Evolutionary conservation across 2,888 invertebrate species (phyloP), one percentile per base, ranked within the genome.

Genomic region (Prionchulus punctatus): DNA sequence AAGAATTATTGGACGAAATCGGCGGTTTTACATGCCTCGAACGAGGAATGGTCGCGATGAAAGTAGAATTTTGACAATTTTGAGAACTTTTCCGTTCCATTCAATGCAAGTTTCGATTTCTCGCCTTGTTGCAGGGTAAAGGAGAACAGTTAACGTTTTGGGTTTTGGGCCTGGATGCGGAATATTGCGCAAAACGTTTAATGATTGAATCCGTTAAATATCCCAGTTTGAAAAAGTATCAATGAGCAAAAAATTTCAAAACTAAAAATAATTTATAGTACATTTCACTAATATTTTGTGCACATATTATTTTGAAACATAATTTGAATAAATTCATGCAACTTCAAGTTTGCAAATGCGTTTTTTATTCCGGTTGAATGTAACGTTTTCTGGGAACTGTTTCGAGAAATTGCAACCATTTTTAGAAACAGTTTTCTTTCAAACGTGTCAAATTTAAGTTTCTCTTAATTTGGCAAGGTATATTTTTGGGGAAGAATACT

Each of bases 101-200:
- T 12, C 12, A 36, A 12, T 18, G 18, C 23, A 51, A 12, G 30
- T 12, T 26, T 12, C 4, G 7, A 28, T 15, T 23, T 12, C n/a
- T n/a, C n/a, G n/a, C n/a, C n/a, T n/a, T n/a, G n/a, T 31, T 51
- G 27, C 60, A 73, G 73, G 74, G 74, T 23, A 74, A 74, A 63
- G 74, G 74, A 18, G 66, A 70, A 54, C 66, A 70, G 62, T 63
- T 70, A 60, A 74, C 74, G 3, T 74, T 73, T 59, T 74, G 73
- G 60, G 66, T 74, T 30, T 63, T 65, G 3, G 67, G 67, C 1
- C 72, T 73, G 57, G 70, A 71, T 58, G 59, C 61, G 28, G 61
- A 61, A 23, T 60, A 61, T 53, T 60, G 71, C 7, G 56, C 63
- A 18, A 60, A 61, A 43, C 56, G 65, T 7, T 58, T 65, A 36